A percentile compares a stretch with the other conserved stretches of the same genome.
Conservation (phyloP, 2,888 invertebrate species). For the Drosophila gaucha region DNA sequence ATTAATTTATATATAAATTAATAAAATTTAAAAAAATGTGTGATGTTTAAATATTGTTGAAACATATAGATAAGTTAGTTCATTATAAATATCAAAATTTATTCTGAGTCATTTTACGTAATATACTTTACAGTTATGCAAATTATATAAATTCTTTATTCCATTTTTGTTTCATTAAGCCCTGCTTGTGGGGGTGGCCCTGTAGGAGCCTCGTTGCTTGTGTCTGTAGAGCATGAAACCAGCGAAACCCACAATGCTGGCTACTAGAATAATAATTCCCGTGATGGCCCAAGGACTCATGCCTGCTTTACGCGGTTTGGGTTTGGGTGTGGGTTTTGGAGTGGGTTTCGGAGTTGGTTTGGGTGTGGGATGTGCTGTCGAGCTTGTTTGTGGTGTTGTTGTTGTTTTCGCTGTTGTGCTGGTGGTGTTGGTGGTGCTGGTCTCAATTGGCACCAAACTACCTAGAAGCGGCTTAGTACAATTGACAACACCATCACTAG, state of each 20-base stretch:
- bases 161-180: neutral
- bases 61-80: too few species aligned
- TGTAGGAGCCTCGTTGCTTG: conserved; percentile 7
- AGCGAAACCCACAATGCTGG: conserved; percentile 3
- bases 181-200: neutral
- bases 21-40: too few species aligned
- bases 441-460: too few species aligned
- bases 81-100: neutral
- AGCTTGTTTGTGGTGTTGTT: neutral
- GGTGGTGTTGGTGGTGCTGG: neutral
- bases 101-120: neutral
- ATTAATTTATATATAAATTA: too few species aligned
- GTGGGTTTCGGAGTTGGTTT: neutral
- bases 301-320: neutral
- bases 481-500: too few species aligned
- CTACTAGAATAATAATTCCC: conserved; percentile 15
- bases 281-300: conserved; percentile 23
- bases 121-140: neutral
- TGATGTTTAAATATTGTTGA: too few species aligned
- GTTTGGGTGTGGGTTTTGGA: neutral
- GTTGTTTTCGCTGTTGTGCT: too few species aligned
- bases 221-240: conserved; percentile 5
- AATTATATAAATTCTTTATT: neutral
- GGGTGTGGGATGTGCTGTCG: neutral
- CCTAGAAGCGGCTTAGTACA: too few species aligned